These are phyloP conservation scores for Ruditapes philippinarum DNA, from an alignment of 1,140 invertebrate genomes.

Conservation along the genomic window DNA sequence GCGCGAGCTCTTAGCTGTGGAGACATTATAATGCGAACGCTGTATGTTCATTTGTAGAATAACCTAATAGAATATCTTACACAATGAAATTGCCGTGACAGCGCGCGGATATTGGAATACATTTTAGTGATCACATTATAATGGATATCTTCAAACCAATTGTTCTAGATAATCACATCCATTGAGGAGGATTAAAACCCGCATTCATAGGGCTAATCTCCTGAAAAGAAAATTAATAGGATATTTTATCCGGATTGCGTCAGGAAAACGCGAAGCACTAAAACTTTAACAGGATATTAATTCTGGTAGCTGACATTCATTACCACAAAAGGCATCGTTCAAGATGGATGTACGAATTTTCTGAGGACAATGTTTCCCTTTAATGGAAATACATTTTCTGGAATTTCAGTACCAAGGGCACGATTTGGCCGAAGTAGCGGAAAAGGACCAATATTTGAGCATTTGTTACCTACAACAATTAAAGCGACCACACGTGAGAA, in stretches of 20 bases:
- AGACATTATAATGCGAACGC: background rate
- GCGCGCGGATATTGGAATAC: slow-evolving; percentile 56
- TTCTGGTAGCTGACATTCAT: background rate
- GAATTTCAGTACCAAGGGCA: background rate
- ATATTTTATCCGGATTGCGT: slow-evolving; percentile 55
- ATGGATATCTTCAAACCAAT: slow-evolving; percentile 64
- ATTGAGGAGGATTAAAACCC: slow-evolving; percentile 53
- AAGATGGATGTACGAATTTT: background rate
- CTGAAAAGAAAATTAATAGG: slow-evolving; percentile 49
- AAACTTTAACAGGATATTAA: slow-evolving; percentile 44
- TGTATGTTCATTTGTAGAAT: background rate
- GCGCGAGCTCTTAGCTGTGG: background rate
- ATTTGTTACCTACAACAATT: slow-evolving; percentile 40
- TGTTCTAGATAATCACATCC: slow-evolving; percentile 57
- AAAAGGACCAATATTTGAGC: slow-evolving; percentile 51
- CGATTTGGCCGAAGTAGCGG: slow-evolving; percentile 32
- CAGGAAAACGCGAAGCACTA: slow-evolving; percentile 32
- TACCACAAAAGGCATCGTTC: background rate
- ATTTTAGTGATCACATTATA: slow-evolving; percentile 57
- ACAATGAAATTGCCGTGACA: slow-evolving; percentile 34
- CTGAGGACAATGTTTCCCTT: slow-evolving; percentile 26
- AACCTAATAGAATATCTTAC: background rate
- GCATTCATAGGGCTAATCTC: slow-evolving; percentile 48
- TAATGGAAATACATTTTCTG: background rate
- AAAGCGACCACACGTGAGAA: background rate